A percentile compares a stretch with the other conserved stretches of the same genome.
phyloP scores from a whole-genome alignment of 2,797 vertebrate genomes.

The Enteromius mattozi region DNA sequence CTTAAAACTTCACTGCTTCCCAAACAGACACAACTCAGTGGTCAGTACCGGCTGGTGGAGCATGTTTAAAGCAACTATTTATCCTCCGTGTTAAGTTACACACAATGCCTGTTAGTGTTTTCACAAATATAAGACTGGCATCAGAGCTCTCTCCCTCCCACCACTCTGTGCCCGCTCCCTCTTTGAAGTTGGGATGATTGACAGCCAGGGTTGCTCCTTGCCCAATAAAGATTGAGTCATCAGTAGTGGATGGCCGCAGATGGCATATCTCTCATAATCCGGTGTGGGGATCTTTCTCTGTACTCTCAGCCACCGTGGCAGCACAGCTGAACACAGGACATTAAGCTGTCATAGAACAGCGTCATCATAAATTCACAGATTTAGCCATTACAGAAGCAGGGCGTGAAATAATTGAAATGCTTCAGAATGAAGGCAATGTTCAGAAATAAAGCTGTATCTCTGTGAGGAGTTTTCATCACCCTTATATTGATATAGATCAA shows the following conservation, averaged over 20 bases:
- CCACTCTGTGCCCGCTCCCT: constrained; percentile 67
- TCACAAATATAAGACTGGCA: constrained; percentile 72
- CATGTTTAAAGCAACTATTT: constrained; percentile 37
- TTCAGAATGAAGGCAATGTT: constrained; percentile 35
- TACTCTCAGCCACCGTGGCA: constrained; percentile 64
- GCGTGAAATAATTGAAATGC: constrained; percentile 53
- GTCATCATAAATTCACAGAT: constrained; percentile 37
- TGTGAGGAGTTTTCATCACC: constrained; percentile 17
- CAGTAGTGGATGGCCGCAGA: constrained; percentile 64
- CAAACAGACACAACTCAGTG: neutral
- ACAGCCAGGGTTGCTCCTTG: constrained; percentile 71
- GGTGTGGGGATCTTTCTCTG: constrained; percentile 62
- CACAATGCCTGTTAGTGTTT: constrained; percentile 47
- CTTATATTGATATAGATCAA: neutral
- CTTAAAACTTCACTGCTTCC: neutral
- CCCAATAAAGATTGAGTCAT: constrained; percentile 70
- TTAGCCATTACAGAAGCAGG: constrained; percentile 43
- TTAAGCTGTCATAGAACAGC: constrained; percentile 49
- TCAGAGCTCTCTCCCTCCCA: constrained; percentile 65
- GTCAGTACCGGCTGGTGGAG: constrained; percentile 18
- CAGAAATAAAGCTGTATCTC: constrained; percentile 28
- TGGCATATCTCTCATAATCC: constrained; percentile 66
- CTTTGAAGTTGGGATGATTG: constrained; percentile 72
- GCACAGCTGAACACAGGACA: constrained; percentile 42
- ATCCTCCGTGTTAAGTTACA: constrained; percentile 43